Percentiles rank a stretch among this genome's conserved stretches.
phyloP scores from a whole-genome alignment of 1,140 invertebrate genomes.

The Drosophila malerkotliana region DNA sequence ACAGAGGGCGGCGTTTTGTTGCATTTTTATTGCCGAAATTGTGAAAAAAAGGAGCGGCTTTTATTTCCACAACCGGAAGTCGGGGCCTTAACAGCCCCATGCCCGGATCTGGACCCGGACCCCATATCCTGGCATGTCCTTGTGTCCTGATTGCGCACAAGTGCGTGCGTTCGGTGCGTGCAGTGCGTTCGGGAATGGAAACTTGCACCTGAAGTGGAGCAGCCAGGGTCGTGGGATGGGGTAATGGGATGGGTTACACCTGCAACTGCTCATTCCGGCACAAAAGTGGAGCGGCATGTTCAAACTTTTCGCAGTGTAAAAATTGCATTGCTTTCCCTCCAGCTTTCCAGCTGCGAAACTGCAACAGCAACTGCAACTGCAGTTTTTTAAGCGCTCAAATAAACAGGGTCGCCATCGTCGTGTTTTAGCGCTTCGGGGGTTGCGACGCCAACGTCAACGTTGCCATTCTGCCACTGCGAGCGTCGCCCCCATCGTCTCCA shows the following conservation, averaged over 20 bases:
- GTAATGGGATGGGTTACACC: constrained; percentile 1
- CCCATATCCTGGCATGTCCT: constrained; percentile 33
- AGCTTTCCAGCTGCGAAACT: constrained; percentile 10
- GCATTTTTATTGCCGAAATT: constrained; percentile 57
- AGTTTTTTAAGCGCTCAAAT: constrained; percentile 76
- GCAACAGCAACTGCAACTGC: constrained; percentile 32
- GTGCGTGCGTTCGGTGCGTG: constrained; percentile 70
- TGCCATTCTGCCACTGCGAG: constrained; percentile 23
- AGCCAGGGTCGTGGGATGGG: constrained; percentile 1
- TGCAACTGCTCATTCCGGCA: constrained; percentile 65
- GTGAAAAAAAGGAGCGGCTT: background rate
- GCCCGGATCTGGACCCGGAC: background rate
- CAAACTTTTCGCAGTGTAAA: constrained; percentile 77
- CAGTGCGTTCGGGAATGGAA: constrained; percentile 37
- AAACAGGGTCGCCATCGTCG: constrained; percentile 68
- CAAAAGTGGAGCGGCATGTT: constrained; percentile 77
- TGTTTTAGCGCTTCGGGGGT: constrained; percentile 60
- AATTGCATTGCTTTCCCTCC: constrained; percentile 66
- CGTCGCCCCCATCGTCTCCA: background rate
- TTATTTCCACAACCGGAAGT: constrained; percentile 50
- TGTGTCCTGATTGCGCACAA: constrained; percentile 71
- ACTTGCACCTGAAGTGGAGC: constrained; percentile 49
- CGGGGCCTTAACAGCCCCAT: constrained; percentile 3
- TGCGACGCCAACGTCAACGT: constrained; percentile 45
- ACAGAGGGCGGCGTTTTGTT: constrained; percentile 50